Evolutionary conservation across 2,113 vertebrate species (phyloP), one percentile per base, ranked within the genome.

Genomic region (Zeus faber): DNA sequence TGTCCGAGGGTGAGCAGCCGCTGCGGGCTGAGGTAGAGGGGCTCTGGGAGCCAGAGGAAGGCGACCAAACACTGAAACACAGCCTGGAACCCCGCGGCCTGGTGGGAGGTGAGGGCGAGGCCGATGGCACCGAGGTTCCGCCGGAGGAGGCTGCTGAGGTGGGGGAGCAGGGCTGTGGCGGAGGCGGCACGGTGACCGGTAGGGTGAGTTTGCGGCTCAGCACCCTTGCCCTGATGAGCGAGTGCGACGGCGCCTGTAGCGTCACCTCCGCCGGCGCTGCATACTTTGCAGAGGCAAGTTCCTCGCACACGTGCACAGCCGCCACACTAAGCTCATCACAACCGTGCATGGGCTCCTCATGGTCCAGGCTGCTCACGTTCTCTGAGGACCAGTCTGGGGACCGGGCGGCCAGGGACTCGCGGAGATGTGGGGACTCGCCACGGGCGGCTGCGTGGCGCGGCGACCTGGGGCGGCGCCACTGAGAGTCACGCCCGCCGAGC

Each of bases 1-100:
- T 65, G 53, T 92, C 88, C 0, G 54, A 54, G 4, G 70, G 35
- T 0, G 80, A 54, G 46, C 49, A 14, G 51, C 72, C 55, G 27
- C 81, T 53, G 7, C 85, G 72, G 54, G 82, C 55, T 49, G 87
- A 70, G 48, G 81, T 86, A 78, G 85, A 71, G 50, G 81, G 47
- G 27, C 85, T 48, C 62, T 85, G 82, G 43, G 72, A 75, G 39
- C 76, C 33, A 2, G 84, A 73, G 8, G 90, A 78, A 18, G 88
- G 89, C 22, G 85, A 85, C 14, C 91, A 91, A 61, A 89, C 87
- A 7, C 82, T 91, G 72, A 92, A 93, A 67, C 89, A 95, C 54
- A 90, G 83, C 64, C 91, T 87, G 56, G 87, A 76, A 17, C 89
- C 89, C 5, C 88, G 86, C 20, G 77, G 77, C 39, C 85, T 83